Percentiles rank a stretch among this genome's conserved stretches.
Evolutionary conservation across 2,797 vertebrate genomes (phyloP).

Genomic region (Gymnoscopelus braueri): DNA sequence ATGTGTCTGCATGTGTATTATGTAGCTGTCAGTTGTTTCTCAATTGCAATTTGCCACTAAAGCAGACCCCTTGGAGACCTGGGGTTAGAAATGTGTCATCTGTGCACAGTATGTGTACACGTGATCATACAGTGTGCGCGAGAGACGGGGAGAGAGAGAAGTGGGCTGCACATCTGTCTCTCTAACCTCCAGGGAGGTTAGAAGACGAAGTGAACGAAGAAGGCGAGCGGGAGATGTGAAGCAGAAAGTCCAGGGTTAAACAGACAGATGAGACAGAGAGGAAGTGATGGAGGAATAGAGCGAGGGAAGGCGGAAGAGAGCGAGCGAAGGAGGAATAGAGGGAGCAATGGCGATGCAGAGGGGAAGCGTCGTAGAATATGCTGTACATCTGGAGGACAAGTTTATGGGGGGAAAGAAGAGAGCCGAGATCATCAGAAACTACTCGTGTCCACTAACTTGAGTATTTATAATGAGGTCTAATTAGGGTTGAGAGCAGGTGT

Average conservation of each 20-base stretch:
- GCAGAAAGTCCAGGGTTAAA: constrained; percentile 52
- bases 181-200: constrained; percentile 51
- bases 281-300: background rate
- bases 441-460: constrained; percentile 42
- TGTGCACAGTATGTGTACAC: no score
- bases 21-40: no score
- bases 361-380: constrained; percentile 34
- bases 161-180: constrained; percentile 60
- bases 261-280: constrained; percentile 30
- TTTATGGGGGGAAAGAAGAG: constrained; percentile 26
- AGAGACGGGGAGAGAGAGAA: constrained; percentile 4
- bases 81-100: no score
- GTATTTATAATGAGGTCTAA: constrained; percentile 63
- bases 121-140: background rate
- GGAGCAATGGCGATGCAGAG: background rate
- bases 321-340: background rate
- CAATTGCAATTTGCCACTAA: background rate
- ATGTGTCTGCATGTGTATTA: no score
- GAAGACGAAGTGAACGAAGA: background rate
- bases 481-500: constrained; percentile 60
- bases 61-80: background rate
- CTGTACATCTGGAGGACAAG: constrained; percentile 56
- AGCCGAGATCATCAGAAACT: constrained; percentile 30
- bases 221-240: constrained; percentile 41
- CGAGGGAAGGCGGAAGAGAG: constrained; percentile 4